Base-by-base conservation (phyloP, 1,140 invertebrate genomes). In the Ostrea denselamellosa region DNA sequence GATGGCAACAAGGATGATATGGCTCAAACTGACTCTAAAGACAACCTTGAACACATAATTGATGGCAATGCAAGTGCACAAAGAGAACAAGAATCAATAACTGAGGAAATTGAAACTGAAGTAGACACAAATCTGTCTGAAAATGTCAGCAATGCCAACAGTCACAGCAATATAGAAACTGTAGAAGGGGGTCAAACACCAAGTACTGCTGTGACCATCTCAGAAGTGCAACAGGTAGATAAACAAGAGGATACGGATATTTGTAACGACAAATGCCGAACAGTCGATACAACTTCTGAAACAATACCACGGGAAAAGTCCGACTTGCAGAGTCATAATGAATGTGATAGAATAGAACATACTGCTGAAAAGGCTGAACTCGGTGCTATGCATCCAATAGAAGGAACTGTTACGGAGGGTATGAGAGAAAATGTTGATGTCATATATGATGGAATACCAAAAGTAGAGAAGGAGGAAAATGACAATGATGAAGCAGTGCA, bases 401-500 rank as follows among this genome's bases (percentile, higher is more conserved):
- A 8, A 19, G 68, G 28, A 77, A 77, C 68, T 28, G 25, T 77
- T 25, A 77, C 68, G 7, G 25, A 77, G 14, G 68, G 12, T 28
- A 8, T 25, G 25, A 25, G 9, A 17, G 68, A 34, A 34, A 77
- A 77, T 77, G 28, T 14, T 77, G 68, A 28, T 28, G 4, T 4
- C 12, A 25, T 12, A 5, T 28, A 10, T 14, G 12, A 77, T 10
- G 68, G 12, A 77, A 77, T 12, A 1, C 12, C 68, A 25, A 34
- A 77, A 77, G 25, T 77, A 77, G 68, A 77, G 10, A 77, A 17
- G 28, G 12, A 34, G 12, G 22, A 9, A 17, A 77, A 28, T 34
- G 28, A 77, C 68, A 77, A 77, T 77, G 68, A 77, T 77, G 22
- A 77, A 25, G 25, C 68, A 28, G 68, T 77, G 14, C 68, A 77